Evolutionary conservation across 1,140 invertebrate genomes (phyloP).

Genomic region (Frieseomelitta varia): DNA sequence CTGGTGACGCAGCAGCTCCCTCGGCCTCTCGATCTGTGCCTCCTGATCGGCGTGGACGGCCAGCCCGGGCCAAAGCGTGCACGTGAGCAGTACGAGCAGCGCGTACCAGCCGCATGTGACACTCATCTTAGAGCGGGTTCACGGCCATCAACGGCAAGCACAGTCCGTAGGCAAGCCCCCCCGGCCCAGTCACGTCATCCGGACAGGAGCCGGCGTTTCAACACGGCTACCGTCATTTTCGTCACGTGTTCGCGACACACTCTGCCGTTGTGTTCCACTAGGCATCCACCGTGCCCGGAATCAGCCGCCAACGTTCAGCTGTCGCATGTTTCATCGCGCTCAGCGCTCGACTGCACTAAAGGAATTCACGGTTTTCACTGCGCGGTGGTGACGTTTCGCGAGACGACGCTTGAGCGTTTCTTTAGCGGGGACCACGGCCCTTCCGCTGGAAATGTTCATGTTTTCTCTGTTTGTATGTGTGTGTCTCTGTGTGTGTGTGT

Average conservation of each 20-base stretch:
- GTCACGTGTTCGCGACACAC: not conserved
- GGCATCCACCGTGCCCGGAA: too few species aligned
- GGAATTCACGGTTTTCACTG: not conserved
- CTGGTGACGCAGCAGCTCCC: conserved; percentile 73
- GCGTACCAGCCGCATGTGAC: conserved; percentile 50
- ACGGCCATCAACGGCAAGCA: conserved; percentile 38
- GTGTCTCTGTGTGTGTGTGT: too few species aligned
- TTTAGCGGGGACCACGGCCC: too few species aligned
- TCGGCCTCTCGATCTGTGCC: conserved; percentile 66
- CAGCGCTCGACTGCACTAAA: not conserved
- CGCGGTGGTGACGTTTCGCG: not conserved
- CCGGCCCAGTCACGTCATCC: conserved; percentile 20
- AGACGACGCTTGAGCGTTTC: too few species aligned
- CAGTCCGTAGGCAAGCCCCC: not conserved
- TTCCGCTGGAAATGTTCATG: too few species aligned
- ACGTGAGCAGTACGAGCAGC: conserved; percentile 54
- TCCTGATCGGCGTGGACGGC: conserved; percentile 35
- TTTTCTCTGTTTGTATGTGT: too few species aligned
- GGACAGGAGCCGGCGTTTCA: not conserved
- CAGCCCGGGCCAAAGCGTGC: conserved; percentile 34
- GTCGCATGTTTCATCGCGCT: not conserved
- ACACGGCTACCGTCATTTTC: conserved; percentile 24
- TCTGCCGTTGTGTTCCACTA: too few species aligned
- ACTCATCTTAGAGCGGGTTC: conserved; percentile 55
- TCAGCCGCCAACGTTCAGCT: not conserved